Base-by-base conservation (phyloP, 2,113 vertebrate genomes). In the Halcyon malimbica region DNA sequence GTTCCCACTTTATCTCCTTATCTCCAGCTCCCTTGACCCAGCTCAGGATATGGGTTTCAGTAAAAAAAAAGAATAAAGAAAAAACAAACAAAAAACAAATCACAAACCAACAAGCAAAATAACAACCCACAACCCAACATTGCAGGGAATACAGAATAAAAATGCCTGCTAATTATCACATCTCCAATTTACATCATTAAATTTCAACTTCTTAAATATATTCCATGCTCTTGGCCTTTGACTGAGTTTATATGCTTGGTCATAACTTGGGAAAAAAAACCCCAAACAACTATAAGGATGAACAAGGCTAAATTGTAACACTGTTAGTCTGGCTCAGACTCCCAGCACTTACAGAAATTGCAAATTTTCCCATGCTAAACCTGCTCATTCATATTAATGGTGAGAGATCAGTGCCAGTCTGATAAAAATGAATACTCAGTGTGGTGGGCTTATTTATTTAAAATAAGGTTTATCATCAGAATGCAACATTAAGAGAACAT, bases 321-420 rank as follows among this genome's bases (percentile, higher is more conserved):
- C 54, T 33, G 28, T 77, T 39, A 70, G 37, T 65, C 60, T 71
- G 59, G 31, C 33, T 87, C 46, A 91, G 69, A 46, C 74, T 92
- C 41, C 41, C 68, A 88, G 68, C 60, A 48, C 62, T 92, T 83
- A 41, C 0, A 79, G 60, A 68, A 92, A 81, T 18, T 64, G 74
- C 80, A 91, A 23, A 77, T 92, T 89, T 89, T 70, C 56, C 74
- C 78, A 77, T 80, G 56, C 39, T 97, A 94, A 96, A 96, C 75
- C 78, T 54, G 21, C 60, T 97, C 89, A 91, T 96, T 97, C 95
- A 90, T 97, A 95, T 93, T 93, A 93, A 97, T 96, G 71, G 53
- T 23, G 13, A 24, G 63, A 91, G 83, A 96, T 88, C 86, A 86
- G 51, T n/a, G 37, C 82, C 73, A 65, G 78, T n/a, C 63, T 21